phyloP scores from a whole-genome alignment of 2,888 invertebrate genomes.

The Nomada flava region DNA sequence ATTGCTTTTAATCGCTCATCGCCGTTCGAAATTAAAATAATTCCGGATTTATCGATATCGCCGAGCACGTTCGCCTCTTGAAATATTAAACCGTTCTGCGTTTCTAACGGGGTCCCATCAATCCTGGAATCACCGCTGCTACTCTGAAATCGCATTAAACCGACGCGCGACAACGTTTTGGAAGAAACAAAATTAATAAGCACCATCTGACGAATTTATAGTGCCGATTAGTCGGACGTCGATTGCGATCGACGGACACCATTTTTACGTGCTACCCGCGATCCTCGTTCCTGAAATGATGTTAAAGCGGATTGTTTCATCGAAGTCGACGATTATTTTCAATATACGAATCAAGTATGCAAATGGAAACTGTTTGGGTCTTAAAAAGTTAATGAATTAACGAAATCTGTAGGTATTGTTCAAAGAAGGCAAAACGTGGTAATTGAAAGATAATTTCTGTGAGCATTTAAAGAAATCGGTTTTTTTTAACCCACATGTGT shows the following conservation, averaged over 20 bases:
- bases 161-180: slow-evolving; percentile 32
- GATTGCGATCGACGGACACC: neutral
- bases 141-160: slow-evolving; percentile 35
- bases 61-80: slow-evolving; percentile 13
- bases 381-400: too few species aligned
- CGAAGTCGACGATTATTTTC: neutral
- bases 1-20: slow-evolving; percentile 18
- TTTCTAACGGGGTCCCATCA: slow-evolving; percentile 33
- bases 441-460: too few species aligned
- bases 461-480: too few species aligned
- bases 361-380: too few species aligned
- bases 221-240: slow-evolving; percentile 23
- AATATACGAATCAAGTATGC: too few species aligned
- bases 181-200: slow-evolving; percentile 39
- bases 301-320: neutral
- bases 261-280: too few species aligned
- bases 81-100: slow-evolving; percentile 43
- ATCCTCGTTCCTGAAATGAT: neutral
- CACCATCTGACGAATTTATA: slow-evolving; percentile 39
- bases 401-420: too few species aligned
- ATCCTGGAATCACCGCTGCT: slow-evolving; percentile 28
- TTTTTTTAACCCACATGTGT: too few species aligned
- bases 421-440: too few species aligned
- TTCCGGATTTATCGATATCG: slow-evolving; percentile 37
- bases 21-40: slow-evolving; percentile 39